phyloP scores from a whole-genome alignment of 2,113 vertebrate species.

The Ochotona princeps region DNA sequence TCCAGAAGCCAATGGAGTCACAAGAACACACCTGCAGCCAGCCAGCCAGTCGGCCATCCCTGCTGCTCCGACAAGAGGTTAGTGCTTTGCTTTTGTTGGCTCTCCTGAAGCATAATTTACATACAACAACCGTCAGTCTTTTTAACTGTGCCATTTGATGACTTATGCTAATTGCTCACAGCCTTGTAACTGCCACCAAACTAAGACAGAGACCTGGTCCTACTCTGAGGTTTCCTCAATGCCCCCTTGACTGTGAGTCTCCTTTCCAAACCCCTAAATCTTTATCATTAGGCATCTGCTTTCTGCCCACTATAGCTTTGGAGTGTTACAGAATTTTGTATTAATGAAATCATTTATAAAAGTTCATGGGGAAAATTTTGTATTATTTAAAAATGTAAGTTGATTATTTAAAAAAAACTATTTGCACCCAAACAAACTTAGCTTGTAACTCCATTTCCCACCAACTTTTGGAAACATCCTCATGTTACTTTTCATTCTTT shows the following conservation, averaged over 20 bases:
- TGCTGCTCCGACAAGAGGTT: neutral
- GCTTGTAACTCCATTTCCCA: too few species aligned
- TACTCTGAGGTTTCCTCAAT: neutral
- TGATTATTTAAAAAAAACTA: too few species aligned
- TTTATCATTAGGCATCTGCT: neutral
- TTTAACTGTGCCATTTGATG: slow-evolving; percentile 5
- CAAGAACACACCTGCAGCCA: slow-evolving; percentile 12
- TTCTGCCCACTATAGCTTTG: neutral
- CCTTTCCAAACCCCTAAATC: neutral
- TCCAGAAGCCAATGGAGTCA: neutral
- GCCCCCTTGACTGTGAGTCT: neutral
- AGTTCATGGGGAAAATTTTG: too few species aligned
- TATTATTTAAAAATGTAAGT: too few species aligned
- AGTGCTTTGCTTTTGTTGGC: neutral
- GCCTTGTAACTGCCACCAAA: slow-evolving; percentile 16
- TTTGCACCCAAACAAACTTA: too few species aligned
- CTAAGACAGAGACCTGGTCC: neutral
- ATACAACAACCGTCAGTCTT: slow-evolving; percentile 9
- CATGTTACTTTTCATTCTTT: neutral
- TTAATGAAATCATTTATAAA: neutral
- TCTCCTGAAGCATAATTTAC: slow-evolving; percentile 45
- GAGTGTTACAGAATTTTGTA: slow-evolving; percentile 18
- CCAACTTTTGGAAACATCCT: too few species aligned
- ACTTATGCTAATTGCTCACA: slow-evolving; percentile 34
- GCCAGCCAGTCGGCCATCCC: slow-evolving; percentile 6